These are phyloP conservation scores for Telenomus remus DNA, from an alignment of 1,140 invertebrate species.

Conservation along the genomic window DNA sequence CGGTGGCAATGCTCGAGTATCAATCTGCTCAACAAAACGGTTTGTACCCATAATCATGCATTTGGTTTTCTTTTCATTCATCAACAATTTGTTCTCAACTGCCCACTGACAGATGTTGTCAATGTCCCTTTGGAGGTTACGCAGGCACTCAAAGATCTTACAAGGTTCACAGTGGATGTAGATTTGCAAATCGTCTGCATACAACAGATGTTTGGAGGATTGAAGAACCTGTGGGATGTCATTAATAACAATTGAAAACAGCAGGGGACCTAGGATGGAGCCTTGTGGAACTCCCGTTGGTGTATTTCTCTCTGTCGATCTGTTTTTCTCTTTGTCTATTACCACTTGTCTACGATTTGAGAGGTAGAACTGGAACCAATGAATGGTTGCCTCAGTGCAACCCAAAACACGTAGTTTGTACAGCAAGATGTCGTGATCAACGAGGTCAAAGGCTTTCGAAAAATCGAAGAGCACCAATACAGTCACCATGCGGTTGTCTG, in stretches of 20 bases:
- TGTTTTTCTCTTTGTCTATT: background rate
- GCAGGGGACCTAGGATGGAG: background rate
- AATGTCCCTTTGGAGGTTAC: background rate
- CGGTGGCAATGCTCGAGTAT: background rate
- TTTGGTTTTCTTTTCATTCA: background rate
- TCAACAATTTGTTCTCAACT: background rate
- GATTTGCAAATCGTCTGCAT: constrained; percentile 2
- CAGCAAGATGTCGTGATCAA: background rate
- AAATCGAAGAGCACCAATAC: background rate
- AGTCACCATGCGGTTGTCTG: background rate
- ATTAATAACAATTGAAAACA: constrained; percentile 1
- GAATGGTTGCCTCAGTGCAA: background rate
- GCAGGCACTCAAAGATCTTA: background rate
- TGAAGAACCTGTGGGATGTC: background rate
- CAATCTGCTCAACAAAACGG: background rate
- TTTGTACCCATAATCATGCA: background rate
- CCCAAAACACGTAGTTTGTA: background rate
- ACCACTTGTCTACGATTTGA: background rate
- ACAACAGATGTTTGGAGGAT: constrained; percentile 2
- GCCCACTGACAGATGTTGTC: background rate
- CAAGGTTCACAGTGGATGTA: background rate
- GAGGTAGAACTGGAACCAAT: background rate
- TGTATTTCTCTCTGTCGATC: background rate
- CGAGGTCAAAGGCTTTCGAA: background rate
- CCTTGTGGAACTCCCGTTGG: background rate